Conservation (phyloP, 2,888 invertebrate genomes). For the Tetanocera ferruginea region DNA sequence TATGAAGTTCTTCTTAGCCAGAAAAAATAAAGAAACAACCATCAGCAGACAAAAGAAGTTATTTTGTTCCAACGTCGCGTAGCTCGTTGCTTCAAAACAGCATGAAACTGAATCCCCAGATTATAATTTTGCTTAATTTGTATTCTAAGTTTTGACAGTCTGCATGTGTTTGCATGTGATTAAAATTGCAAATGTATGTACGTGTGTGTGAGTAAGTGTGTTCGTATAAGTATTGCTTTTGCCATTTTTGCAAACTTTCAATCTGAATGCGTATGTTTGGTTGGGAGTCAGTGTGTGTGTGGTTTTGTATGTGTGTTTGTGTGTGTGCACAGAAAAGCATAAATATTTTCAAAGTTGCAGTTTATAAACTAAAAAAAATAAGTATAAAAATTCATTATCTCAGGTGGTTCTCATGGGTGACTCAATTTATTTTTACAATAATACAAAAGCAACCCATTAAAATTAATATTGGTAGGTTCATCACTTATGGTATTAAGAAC, state of each 20-base stretch:
- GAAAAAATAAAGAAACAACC: not conserved
- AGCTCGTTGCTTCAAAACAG: not conserved
- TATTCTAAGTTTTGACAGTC: constrained; percentile 14
- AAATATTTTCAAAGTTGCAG: too few species aligned
- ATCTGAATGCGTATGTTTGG: not conserved
- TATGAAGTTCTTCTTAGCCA: not conserved
- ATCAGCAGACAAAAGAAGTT: not conserved
- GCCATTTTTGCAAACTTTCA: not conserved
- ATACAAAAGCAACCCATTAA: too few species aligned
- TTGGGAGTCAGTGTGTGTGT: too few species aligned
- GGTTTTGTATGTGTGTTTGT: too few species aligned
- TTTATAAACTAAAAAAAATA: too few species aligned
- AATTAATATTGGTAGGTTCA: too few species aligned
- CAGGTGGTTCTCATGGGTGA: too few species aligned
- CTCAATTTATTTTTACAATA: too few species aligned
- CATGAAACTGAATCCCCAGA: not conserved
- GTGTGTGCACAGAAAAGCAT: too few species aligned
- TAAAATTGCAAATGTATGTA: not conserved
- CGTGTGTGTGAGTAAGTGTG: not conserved
- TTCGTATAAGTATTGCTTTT: not conserved
- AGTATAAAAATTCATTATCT: too few species aligned
- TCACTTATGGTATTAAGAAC: too few species aligned
- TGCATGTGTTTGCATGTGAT: not conserved
- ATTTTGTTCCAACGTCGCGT: not conserved
- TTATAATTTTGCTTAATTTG: constrained; percentile 35